Conservation (phyloP, 1,140 invertebrate genomes). For the Elymnias hypermnestra region DNA sequence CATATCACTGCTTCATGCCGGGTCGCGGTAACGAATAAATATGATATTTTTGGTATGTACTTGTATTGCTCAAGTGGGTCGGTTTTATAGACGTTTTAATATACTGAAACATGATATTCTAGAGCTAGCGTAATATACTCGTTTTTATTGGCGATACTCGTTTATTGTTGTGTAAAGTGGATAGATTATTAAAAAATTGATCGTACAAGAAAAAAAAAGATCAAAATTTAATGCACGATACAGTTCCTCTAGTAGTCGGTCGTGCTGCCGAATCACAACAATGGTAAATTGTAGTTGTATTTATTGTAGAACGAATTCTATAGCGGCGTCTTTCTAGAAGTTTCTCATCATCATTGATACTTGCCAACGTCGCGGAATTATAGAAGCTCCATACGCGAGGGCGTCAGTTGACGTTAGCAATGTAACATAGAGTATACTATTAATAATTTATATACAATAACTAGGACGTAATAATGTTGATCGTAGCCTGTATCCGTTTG, state of each 20-base stretch:
- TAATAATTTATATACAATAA: conserved; percentile 60
- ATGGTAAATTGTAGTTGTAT: conserved; percentile 41
- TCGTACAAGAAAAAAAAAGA: conserved; percentile 39
- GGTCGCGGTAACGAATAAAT: conserved; percentile 41
- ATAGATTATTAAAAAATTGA: conserved; percentile 43
- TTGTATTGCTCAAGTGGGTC: conserved; percentile 63
- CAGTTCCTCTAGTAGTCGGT: conserved; percentile 71
- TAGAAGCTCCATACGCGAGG: conserved; percentile 36
- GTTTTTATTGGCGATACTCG: conserved; percentile 37
- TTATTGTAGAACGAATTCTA: conserved; percentile 31
- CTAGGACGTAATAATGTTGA: conserved; percentile 26
- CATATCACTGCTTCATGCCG: conserved; percentile 60
- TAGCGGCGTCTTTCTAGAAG: conserved; percentile 48
- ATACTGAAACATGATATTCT: conserved; percentile 41
- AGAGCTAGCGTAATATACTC: conserved; percentile 40
- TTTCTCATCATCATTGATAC: conserved; percentile 22
- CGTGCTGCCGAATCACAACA: conserved; percentile 61
- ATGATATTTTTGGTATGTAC: conserved; percentile 68
- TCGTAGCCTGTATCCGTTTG: conserved; percentile 16
- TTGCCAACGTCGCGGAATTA: conserved; percentile 40
- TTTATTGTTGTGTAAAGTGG: conserved; percentile 43
- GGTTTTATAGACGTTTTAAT: conserved; percentile 45
- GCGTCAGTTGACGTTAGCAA: conserved; percentile 46
- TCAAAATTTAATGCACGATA: conserved; percentile 71
- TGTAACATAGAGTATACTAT: conserved; percentile 45